Conservation (phyloP, 2,797 vertebrate species). For the Chelon labrosus region DNA sequence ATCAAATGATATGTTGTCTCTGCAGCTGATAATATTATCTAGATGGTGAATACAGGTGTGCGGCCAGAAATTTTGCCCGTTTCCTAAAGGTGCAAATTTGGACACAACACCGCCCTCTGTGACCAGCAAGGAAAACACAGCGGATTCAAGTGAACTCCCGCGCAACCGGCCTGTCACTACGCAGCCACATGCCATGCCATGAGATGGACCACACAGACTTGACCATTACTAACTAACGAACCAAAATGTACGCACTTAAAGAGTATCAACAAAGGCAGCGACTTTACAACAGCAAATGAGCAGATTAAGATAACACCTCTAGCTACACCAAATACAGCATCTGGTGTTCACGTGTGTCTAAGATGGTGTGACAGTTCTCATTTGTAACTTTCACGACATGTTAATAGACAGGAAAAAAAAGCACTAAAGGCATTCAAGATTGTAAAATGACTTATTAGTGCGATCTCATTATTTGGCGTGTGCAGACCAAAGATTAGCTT, state of each 20-base stretch:
- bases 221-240: not conserved
- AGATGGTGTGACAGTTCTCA: not conserved
- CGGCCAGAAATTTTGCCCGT: conserved; percentile 1
- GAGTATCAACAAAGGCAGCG: not conserved
- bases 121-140: conserved; percentile 33
- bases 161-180: conserved; percentile 64
- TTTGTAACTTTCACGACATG: not conserved
- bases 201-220: not conserved
- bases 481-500: conserved; percentile 19
- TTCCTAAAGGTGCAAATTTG: not conserved
- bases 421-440: not conserved
- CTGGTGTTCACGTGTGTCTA: conserved; percentile 16
- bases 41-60: not conserved
- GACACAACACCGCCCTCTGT: conserved; percentile 67
- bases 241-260: not conserved
- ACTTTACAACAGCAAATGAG: not conserved
- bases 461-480: conserved; percentile 25
- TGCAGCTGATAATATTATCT: conserved; percentile 24
- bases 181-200: conserved; percentile 50
- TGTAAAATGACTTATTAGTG: not conserved
- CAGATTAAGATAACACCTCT: not conserved
- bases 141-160: conserved; percentile 77
- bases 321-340: not conserved
- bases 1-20: not conserved
- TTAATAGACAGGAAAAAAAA: fast-evolving